A percentile compares a stretch with the other conserved stretches of the same genome.
Evolutionary conservation across 2,888 invertebrate genomes (phyloP).

Genomic region (Acleris cristana): DNA sequence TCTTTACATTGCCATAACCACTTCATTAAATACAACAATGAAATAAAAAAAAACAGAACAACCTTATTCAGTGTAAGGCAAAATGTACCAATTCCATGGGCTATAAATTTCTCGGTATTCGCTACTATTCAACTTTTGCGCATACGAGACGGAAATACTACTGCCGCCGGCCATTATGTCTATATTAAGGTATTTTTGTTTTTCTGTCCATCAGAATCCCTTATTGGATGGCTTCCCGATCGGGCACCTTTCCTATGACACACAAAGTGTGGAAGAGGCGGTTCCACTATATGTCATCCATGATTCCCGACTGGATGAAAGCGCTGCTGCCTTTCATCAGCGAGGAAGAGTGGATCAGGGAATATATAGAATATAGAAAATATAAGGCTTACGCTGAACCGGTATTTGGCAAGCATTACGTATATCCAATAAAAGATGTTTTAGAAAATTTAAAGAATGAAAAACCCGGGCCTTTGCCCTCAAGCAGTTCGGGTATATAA

Average conservation of each 20-base stretch:
- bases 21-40: no score
- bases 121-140: no score
- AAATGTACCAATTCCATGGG: no score
- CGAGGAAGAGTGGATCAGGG: slow-evolving; percentile 59
- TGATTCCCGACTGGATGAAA: slow-evolving; percentile 61
- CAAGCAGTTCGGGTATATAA: no score
- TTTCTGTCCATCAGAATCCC: slow-evolving; percentile 53
- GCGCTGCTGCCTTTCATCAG: slow-evolving; percentile 54
- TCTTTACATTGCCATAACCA: no score
- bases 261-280: slow-evolving; percentile 62
- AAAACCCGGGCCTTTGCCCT: no score
- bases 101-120: no score
- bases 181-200: background rate
- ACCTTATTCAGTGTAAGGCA: no score
- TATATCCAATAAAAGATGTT: slow-evolving; percentile 49
- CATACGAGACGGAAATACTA: no score
- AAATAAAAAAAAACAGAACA: no score
- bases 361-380: slow-evolving; percentile 52
- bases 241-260: slow-evolving; percentile 57
- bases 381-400: slow-evolving; percentile 61
- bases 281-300: slow-evolving; percentile 64
- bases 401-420: slow-evolving; percentile 63
- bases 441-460: slow-evolving; percentile 41
- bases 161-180: no score
- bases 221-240: slow-evolving; percentile 59